Percentiles rank a stretch among this genome's conserved stretches.
These are phyloP conservation scores for Eidolon dupreanum DNA, from an alignment of 2,797 vertebrate genomes.

Conservation along the genomic window DNA sequence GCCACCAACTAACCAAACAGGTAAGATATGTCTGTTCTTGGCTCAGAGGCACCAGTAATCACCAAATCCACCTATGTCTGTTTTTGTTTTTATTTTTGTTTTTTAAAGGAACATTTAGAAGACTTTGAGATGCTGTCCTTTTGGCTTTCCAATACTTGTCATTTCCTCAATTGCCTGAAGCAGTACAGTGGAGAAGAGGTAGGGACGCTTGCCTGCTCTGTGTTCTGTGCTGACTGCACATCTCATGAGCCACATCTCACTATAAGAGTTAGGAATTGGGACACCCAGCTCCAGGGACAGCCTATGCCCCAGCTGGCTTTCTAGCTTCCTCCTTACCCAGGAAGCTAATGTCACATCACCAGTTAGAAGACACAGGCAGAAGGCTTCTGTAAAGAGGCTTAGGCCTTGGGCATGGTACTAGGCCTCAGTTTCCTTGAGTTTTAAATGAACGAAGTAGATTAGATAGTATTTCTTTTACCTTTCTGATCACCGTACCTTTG, in stretches of 20 bases:
- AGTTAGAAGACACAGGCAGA: not conserved
- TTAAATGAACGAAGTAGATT: not conserved
- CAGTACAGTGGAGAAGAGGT: constrained; percentile 99
- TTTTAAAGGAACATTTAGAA: constrained; percentile 90
- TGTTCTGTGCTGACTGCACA: not conserved
- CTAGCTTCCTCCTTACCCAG: not conserved
- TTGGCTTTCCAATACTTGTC: constrained; percentile 96
- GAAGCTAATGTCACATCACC: not conserved
- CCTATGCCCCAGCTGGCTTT: not conserved
- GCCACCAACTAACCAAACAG: not conserved
- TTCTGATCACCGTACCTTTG: not conserved
- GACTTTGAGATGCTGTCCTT: constrained; percentile 96
- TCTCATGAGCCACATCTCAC: not conserved
- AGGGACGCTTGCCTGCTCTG: constrained; percentile 45
- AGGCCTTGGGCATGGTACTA: not conserved
- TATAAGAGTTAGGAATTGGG: not conserved
- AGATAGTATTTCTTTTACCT: not conserved
- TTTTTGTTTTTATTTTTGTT: not conserved
- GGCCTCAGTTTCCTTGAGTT: not conserved
- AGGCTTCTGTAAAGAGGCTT: not conserved
- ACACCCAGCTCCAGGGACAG: not conserved
- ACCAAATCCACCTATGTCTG: not conserved
- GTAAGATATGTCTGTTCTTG: not conserved
- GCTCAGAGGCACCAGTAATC: not conserved
- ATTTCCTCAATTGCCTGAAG: constrained; percentile 97